Conservation (phyloP, 1,140 invertebrate species). For the Charaxes varanes region DNA sequence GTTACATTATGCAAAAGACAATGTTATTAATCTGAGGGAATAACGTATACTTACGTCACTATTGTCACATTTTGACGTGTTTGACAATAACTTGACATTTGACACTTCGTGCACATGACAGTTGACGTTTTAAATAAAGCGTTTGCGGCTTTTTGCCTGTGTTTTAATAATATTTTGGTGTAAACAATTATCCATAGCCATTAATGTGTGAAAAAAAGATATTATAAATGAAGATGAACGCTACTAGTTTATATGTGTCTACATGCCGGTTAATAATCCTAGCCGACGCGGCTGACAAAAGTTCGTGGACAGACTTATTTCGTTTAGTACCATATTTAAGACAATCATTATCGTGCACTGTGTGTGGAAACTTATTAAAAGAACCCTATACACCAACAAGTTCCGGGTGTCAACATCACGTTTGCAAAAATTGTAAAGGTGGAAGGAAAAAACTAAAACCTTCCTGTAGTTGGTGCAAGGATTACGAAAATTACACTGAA, state of each 20-base stretch:
- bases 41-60: too few species aligned
- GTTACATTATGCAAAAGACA: too few species aligned
- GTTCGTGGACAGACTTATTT: conserved; percentile 87
- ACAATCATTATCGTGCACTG: conserved; percentile 90
- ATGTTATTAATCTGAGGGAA: too few species aligned
- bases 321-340: conserved; percentile 87
- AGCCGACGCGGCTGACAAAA: conserved; percentile 77
- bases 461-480: conserved; percentile 88
- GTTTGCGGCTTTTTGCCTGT: conserved; percentile 62
- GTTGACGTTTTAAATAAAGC: conserved; percentile 33
- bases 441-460: conserved; percentile 90
- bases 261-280: conserved; percentile 87
- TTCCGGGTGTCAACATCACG: conserved; percentile 91
- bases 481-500: conserved; percentile 87
- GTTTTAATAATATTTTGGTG: conserved; percentile 50
- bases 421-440: conserved; percentile 87
- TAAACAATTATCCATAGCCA: conserved; percentile 49
- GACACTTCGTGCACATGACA: conserved; percentile 26
- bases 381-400: conserved; percentile 88
- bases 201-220: conserved; percentile 33
- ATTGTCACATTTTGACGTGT: too few species aligned
- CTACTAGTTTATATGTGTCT: conserved; percentile 88
- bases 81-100: conserved; percentile 10
- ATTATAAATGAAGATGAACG: conserved; percentile 81
- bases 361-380: conserved; percentile 88